A percentile compares a stretch with the other conserved stretches of the same genome.
phyloP scores from a whole-genome alignment of 2,888 invertebrate genomes.

The Trichopoda pennipes region DNA sequence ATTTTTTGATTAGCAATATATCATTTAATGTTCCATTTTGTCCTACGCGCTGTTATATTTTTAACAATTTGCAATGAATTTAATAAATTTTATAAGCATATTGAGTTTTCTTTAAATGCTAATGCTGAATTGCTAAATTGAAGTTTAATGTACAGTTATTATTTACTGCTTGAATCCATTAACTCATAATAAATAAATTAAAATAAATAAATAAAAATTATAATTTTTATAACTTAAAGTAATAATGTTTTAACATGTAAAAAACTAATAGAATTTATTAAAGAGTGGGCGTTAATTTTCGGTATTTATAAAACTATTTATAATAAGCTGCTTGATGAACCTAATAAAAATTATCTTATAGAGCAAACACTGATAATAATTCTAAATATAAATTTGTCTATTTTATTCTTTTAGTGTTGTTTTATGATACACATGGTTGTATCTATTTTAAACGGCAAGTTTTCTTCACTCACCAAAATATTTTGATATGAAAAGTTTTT shows the following conservation, averaged over 20 bases:
- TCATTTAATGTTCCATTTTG: too few species aligned
- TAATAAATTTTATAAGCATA: too few species aligned
- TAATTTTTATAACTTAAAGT: too few species aligned
- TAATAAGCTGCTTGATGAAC: constrained; percentile 37
- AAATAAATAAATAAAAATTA: constrained; percentile 1
- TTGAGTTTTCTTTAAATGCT: too few species aligned
- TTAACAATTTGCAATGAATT: too few species aligned
- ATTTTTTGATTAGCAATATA: too few species aligned
- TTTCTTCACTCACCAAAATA: constrained; percentile 12
- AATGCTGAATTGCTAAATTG: too few species aligned
- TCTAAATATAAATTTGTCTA: constrained; percentile 51
- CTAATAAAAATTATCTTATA: constrained; percentile 20
- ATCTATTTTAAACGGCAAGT: background rate
- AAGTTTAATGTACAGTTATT: too few species aligned
- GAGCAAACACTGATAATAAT: constrained; percentile 3
- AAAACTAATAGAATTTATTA: constrained; percentile 14
- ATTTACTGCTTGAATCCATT: too few species aligned
- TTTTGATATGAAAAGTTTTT: background rate
- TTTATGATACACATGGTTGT: constrained; percentile 53
- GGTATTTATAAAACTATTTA: background rate
- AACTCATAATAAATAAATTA: too few species aligned
- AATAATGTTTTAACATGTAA: constrained; percentile 3
- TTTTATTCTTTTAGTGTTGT: constrained; percentile 33
- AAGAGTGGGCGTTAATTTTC: constrained; percentile 45
- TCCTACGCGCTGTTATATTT: too few species aligned